Conservation (phyloP, 2,888 invertebrate genomes). For the Rugalucina vietnamica region DNA sequence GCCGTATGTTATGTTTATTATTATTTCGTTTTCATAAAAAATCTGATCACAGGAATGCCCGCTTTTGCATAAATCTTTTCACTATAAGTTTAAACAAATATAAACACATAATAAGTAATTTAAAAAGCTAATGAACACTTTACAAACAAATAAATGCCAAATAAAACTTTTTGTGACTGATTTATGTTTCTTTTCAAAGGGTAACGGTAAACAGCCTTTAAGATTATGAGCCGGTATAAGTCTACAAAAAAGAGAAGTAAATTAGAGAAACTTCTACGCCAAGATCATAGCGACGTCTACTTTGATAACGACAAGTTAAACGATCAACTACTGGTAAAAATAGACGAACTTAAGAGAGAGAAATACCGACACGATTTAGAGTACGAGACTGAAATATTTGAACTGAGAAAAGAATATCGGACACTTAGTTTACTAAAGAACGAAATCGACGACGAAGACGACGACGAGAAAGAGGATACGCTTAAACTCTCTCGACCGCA, state of each 20-base stretch:
- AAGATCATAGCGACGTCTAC: slow-evolving; percentile 72
- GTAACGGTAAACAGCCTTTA: neutral
- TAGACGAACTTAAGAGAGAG: slow-evolving; percentile 61
- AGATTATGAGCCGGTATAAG: slow-evolving; percentile 20
- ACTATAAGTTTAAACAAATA: too few relatives aligned
- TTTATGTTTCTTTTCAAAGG: neutral
- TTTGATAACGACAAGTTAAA: slow-evolving; percentile 71
- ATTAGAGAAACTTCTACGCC: slow-evolving; percentile 62
- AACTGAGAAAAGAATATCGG: slow-evolving; percentile 56
- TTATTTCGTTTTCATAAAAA: neutral
- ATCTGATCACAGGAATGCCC: neutral
- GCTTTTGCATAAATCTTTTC: neutral
- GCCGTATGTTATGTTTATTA: too few relatives aligned
- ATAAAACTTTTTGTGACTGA: neutral
- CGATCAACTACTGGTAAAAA: slow-evolving; percentile 58
- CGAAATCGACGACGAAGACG: slow-evolving; percentile 18
- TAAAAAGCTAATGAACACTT: neutral
- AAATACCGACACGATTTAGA: slow-evolving; percentile 55
- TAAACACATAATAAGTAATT: neutral
- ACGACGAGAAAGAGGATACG: neutral
- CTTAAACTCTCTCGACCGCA: neutral
- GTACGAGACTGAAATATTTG: slow-evolving; percentile 60
- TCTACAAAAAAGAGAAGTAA: slow-evolving; percentile 58
- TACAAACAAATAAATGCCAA: neutral
- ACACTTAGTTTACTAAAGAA: slow-evolving; percentile 19